phyloP scores from a whole-genome alignment of 2,888 invertebrate species.

The Gryllus longicercus region DNA sequence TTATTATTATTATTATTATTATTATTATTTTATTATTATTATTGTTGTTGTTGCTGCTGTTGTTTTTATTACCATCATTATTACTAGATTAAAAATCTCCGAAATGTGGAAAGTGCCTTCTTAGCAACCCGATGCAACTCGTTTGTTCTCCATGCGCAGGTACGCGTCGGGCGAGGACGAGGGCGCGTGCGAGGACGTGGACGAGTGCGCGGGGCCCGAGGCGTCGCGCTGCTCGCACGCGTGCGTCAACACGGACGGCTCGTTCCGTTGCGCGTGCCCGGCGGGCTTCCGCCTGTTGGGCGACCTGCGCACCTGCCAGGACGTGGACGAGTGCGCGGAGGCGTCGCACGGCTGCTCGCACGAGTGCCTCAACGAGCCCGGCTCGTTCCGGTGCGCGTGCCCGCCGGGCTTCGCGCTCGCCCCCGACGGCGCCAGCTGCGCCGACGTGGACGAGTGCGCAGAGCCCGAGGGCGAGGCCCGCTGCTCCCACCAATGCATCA shows the following conservation, averaged over 20 bases:
- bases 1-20: too few species aligned
- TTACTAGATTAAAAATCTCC: too few species aligned
- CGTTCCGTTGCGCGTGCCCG: constrained; percentile 35
- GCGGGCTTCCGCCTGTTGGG: constrained; percentile 30
- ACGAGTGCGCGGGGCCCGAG: constrained; percentile 34
- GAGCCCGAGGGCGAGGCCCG: constrained; percentile 23
- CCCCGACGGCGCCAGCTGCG: constrained; percentile 43
- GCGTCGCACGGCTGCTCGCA: constrained; percentile 44
- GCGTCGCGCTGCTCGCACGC: constrained; percentile 38
- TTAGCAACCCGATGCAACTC: too few species aligned
- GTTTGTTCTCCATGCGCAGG: constrained; percentile 42
- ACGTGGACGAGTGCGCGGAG: constrained; percentile 43
- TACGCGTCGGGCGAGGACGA: constrained; percentile 44
- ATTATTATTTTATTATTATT: too few species aligned
- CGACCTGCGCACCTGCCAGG: constrained; percentile 37
- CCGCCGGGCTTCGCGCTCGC: constrained; percentile 46
- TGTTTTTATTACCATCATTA: too few species aligned
- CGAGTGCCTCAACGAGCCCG: constrained; percentile 45
- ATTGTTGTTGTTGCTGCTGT: too few species aligned
- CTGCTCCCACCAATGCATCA: constrained; percentile 56
- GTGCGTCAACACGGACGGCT: constrained; percentile 34
- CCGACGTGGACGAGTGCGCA: constrained; percentile 49
- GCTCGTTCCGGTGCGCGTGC: constrained; percentile 54
- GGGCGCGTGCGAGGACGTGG: constrained; percentile 32
- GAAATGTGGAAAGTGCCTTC: too few species aligned